Evolutionary conservation across 2,797 vertebrate species (phyloP).

Genomic region (Tamandua tetradactyla): DNA sequence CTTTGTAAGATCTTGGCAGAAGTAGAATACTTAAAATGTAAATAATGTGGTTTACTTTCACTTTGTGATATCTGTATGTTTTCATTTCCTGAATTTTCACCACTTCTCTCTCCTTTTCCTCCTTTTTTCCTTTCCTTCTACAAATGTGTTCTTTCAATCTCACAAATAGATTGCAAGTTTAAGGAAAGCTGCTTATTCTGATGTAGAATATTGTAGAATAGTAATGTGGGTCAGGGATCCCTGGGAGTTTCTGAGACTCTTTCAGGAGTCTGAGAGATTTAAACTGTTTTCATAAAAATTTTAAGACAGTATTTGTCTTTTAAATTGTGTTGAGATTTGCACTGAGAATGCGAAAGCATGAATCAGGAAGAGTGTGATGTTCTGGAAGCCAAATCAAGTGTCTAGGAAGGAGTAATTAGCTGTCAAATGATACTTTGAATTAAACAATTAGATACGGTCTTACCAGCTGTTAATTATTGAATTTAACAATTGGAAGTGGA

Average conservation of each 20-base stretch:
- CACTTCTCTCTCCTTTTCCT: not conserved
- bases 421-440: not conserved
- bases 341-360: not conserved
- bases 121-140: not conserved
- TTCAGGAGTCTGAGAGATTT: not conserved
- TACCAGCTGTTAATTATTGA: not conserved
- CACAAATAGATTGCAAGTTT: not conserved
- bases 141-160: conserved; percentile 24
- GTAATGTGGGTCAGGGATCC: not conserved
- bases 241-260: not conserved
- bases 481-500: not conserved
- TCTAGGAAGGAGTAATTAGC: not conserved
- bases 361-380: not conserved
- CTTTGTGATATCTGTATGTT: not conserved
- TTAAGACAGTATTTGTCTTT: not conserved
- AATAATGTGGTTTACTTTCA: conserved; percentile 29
- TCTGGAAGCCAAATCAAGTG: not conserved
- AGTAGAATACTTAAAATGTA: not conserved
- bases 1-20: not conserved
- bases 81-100: not conserved
- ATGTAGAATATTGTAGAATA: not conserved
- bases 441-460: not conserved
- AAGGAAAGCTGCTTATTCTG: conserved; percentile 15
- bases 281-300: not conserved
- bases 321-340: not conserved